Percentiles rank a stretch among this genome's conserved stretches.
These are phyloP conservation scores for Sinopyrophorus schimmeli DNA, from an alignment of 2,888 invertebrate genomes.

Conservation along the genomic window DNA sequence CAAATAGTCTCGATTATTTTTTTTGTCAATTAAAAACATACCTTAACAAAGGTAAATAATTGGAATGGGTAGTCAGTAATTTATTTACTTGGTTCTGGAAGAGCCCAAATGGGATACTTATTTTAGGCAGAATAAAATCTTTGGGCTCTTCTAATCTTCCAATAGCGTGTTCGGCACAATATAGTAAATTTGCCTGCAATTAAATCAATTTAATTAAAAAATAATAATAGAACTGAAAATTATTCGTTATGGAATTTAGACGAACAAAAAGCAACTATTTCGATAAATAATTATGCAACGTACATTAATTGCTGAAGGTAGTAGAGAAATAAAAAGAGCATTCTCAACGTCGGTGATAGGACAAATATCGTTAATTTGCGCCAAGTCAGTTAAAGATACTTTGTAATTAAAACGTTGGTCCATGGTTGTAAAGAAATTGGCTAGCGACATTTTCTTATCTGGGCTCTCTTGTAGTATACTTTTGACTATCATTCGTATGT, in stretches of 20 bases:
- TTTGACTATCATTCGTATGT: slow-evolving; percentile 62
- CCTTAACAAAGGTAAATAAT: slow-evolving; percentile 79
- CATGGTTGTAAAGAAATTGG: slow-evolving; percentile 80
- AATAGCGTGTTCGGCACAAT: too few species aligned
- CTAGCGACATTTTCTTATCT: slow-evolving; percentile 72
- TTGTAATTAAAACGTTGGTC: slow-evolving; percentile 79
- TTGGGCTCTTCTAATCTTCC: slow-evolving; percentile 61
- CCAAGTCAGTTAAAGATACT: slow-evolving; percentile 71
- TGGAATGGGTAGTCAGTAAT: slow-evolving; percentile 74
- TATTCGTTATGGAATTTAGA: too few species aligned
- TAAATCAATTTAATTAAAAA: too few species aligned
- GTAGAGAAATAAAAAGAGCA: slow-evolving; percentile 71
- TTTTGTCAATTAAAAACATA: slow-evolving; percentile 44
- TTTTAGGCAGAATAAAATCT: slow-evolving; percentile 65
- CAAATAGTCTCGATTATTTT: slow-evolving; percentile 6
- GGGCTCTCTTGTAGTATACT: slow-evolving; percentile 67
- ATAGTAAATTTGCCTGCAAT: too few species aligned
- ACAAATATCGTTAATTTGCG: slow-evolving; percentile 77
- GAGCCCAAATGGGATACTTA: slow-evolving; percentile 67
- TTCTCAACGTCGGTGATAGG: slow-evolving; percentile 70
- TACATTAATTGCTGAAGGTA: slow-evolving; percentile 62
- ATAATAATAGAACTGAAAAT: too few species aligned
- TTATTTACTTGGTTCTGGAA: slow-evolving; percentile 68
- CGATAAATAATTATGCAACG: too few species aligned
- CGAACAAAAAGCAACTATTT: too few species aligned